A percentile compares a stretch with the other conserved stretches of the same genome.
Evolutionary conservation across 2,113 vertebrate species (phyloP).

Genomic region (Nerophis ophidion): DNA sequence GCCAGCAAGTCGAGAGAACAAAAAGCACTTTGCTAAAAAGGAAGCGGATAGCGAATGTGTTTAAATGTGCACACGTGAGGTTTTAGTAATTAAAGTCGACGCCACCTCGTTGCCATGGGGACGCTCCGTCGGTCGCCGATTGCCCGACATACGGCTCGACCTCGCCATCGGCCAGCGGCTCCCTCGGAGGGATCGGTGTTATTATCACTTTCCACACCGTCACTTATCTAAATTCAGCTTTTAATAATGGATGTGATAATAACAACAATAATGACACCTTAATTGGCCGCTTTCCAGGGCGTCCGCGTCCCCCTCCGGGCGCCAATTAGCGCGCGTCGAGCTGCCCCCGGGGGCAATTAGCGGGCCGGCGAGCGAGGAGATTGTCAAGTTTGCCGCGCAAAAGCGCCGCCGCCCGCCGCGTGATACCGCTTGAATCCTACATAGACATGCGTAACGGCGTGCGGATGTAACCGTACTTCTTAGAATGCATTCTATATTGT

Average conservation of each 20-base stretch:
- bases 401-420: conserved; percentile 44
- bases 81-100: conserved; percentile 18
- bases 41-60: no score
- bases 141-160: conserved; percentile 35
- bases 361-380: conserved; percentile 40
- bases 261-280: no score
- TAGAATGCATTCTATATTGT: neutral
- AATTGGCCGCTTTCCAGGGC: conserved; percentile 6
- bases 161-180: conserved; percentile 15
- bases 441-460: neutral
- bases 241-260: conserved; percentile 12
- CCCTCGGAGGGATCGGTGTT: neutral
- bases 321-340: conserved; percentile 61
- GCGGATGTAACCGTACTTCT: neutral
- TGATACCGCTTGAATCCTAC: conserved; percentile 9
- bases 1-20: no score
- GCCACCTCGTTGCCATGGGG: conserved; percentile 12
- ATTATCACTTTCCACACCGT: conserved; percentile 17
- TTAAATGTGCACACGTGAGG: neutral
- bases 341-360: conserved; percentile 58
- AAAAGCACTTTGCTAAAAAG: no score
- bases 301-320: conserved; percentile 45
- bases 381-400: conserved; percentile 61
- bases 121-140: conserved; percentile 17
- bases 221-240: conserved; percentile 29